Evolutionary conservation across 2,888 invertebrate genomes (phyloP).

Genomic region (Tetrapedia diversipes): DNA sequence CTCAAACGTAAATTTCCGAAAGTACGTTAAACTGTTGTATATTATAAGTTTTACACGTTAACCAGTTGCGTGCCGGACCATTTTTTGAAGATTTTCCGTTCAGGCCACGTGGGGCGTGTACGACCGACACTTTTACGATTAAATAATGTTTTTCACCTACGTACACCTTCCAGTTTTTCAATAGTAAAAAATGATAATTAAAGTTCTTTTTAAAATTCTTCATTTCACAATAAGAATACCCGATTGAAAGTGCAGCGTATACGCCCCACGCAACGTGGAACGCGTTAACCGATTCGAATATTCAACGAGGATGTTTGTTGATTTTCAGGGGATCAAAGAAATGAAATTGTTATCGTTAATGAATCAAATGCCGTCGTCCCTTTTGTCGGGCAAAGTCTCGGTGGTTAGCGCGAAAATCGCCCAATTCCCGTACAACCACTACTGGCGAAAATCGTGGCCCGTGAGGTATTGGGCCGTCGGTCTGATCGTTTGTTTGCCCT

Average conservation of each 20-base stretch:
- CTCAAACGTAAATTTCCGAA: conserved; percentile 55
- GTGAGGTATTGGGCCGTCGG: conserved; percentile 41
- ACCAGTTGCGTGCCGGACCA: no score
- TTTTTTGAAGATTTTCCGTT: no score
- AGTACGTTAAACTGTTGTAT: conserved; percentile 44
- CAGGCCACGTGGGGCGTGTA: no score
- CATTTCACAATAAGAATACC: no score
- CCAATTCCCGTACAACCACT: conserved; percentile 28
- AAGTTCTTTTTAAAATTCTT: no score
- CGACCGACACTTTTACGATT: no score
- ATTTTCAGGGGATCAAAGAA: conserved; percentile 27
- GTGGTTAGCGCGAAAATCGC: conserved; percentile 7
- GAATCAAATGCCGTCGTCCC: conserved; percentile 8
- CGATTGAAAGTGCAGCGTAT: no score
- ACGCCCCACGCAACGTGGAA: no score
- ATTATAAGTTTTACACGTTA: no score
- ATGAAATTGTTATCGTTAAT: conserved; percentile 22
- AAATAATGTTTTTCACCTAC: no score
- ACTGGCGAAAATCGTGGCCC: conserved; percentile 32
- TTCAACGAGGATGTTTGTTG: not conserved
- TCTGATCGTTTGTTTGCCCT: conserved; percentile 40
- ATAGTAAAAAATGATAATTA: no score
- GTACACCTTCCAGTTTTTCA: no score
- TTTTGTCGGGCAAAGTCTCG: conserved; percentile 8
- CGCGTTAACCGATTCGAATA: not conserved